A percentile compares a stretch with the other conserved stretches of the same genome.
Conservation (phyloP, 2,797 vertebrate species). For the Sebastes variabilis region DNA sequence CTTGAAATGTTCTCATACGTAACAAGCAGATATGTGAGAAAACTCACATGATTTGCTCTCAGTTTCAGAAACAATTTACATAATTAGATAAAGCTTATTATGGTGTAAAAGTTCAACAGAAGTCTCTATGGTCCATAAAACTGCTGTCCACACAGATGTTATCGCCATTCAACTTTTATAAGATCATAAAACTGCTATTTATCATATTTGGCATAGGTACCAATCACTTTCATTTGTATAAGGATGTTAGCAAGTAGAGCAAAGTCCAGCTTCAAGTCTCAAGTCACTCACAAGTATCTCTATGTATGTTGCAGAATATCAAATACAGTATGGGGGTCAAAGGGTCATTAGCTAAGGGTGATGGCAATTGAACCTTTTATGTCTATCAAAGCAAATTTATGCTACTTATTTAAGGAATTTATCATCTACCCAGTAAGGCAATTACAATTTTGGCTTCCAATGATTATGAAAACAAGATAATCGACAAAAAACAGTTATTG, state of each 20-base stretch:
- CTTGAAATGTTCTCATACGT: neutral
- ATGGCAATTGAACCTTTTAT: neutral
- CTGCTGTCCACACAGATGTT: neutral
- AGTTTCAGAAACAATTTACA: neutral
- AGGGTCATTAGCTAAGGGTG: neutral
- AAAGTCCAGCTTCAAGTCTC: neutral
- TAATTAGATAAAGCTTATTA: neutral
- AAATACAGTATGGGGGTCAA: neutral
- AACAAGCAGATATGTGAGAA: neutral
- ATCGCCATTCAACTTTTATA: neutral
- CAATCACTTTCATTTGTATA: neutral
- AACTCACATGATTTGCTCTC: neutral
- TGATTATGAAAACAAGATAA: no score
- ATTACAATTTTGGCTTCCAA: no score
- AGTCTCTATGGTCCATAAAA: neutral
- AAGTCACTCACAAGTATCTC: neutral
- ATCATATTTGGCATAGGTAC: neutral
- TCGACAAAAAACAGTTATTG: no score
- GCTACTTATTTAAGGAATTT: neutral
- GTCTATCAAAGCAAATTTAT: neutral
- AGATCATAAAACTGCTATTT: neutral
- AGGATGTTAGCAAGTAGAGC: neutral
- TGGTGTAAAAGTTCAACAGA: neutral
- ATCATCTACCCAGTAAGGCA: neutral
- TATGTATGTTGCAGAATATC: neutral